Base-by-base conservation (phyloP, 2,113 vertebrate genomes). In the Haemorhous mexicanus region DNA sequence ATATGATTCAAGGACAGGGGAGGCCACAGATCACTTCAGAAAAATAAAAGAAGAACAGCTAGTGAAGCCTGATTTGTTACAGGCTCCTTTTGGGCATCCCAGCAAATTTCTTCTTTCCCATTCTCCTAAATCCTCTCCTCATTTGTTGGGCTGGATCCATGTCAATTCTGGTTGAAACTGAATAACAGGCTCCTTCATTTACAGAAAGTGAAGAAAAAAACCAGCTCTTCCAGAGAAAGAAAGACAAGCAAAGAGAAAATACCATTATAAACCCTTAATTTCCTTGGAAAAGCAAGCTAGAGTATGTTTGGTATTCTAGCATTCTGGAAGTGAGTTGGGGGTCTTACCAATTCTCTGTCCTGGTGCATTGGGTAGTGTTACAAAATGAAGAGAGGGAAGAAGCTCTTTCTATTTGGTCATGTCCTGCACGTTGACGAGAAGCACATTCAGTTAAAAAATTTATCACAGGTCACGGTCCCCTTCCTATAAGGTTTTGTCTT, bases 1-100 rank as follows among this genome's bases (percentile, higher is more conserved):
- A 85, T 90, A 89, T 55, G 66, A 91, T 52, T 95, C 84, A 89
- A 76, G 91, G 50, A 89, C 30, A 92, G 49, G 81, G 14, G 13
- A 44, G 64, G 47, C 18, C 58, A 84, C 37, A 76, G 77, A 87
- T 76, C 69, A 64, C 35, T 91, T 87, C 30, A 79, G 20, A 8
- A 53, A 22, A 44, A 46, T 39, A 7, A 19, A 37, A n/a, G 20
- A 39, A 84, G 37, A 85, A 59, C 11, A 85, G 10, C 35, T 46
- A 33, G 62, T 37, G 70, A 79, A 85, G 32, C 15, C 37, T 61
- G 14, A 7, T 73, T 91, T 90, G 14, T 46, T 83, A 35, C 14
- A 58, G 37, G 33, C 8, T 81, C 63, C 41, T 73, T 64, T 37
- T 2, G 41, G 52, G 41, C 12, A 44, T 81, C 33, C 33, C 74